Evolutionary conservation across 2,113 vertebrate genomes (phyloP).

Genomic region (Thymallus thymallus): DNA sequence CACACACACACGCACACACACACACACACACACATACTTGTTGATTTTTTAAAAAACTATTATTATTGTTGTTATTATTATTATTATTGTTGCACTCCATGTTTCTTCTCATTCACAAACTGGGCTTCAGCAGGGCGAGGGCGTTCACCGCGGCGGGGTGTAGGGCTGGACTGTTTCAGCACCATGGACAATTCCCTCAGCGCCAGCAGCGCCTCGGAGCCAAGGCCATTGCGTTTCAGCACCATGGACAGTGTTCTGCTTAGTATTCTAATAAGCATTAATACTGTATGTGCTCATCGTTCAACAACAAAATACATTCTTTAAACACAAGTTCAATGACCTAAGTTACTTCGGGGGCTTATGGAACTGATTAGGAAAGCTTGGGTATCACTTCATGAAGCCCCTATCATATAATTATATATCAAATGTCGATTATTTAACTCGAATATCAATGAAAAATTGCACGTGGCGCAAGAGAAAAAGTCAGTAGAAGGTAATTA

Average conservation of each 20-base stretch:
- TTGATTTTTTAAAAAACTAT: too few species aligned
- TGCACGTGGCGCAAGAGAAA: too few species aligned
- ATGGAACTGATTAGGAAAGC: background rate
- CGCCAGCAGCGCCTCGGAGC: background rate
- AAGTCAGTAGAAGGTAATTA: slow-evolving; percentile 18
- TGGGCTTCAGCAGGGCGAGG: slow-evolving; percentile 50
- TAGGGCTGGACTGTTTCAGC: slow-evolving; percentile 52
- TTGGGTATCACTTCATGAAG: background rate
- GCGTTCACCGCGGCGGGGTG: slow-evolving; percentile 61
- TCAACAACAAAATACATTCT: background rate
- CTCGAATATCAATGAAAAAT: background rate
- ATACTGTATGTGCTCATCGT: background rate
- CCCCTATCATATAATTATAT: background rate
- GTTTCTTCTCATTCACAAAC: slow-evolving; percentile 8
- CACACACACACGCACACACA: background rate
- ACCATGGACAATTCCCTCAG: slow-evolving; percentile 58
- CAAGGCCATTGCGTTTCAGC: slow-evolving; percentile 24
- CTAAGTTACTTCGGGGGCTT: background rate
- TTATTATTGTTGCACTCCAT: too few species aligned
- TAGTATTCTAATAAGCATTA: background rate
- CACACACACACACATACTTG: too few species aligned
- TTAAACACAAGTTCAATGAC: background rate
- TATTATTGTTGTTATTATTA: too few species aligned
- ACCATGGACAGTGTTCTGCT: slow-evolving; percentile 39
- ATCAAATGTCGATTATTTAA: background rate